Conservation (phyloP, 2,888 invertebrate species). For the Tetrapedia diversipes region DNA sequence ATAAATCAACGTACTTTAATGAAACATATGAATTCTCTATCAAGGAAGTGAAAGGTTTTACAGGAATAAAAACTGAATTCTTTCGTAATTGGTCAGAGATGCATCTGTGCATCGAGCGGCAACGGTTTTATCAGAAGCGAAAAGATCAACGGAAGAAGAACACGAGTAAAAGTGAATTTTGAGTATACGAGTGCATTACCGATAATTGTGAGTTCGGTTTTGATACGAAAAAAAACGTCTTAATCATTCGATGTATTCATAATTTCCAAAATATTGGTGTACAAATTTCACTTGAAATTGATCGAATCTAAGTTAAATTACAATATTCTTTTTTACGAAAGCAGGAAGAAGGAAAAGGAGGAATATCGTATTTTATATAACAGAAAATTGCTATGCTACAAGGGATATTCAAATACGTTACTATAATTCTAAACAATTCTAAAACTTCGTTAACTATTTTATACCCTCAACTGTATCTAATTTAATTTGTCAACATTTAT, state of each 20-base stretch:
- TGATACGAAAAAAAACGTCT: too few species aligned
- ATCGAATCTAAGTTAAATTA: too few species aligned
- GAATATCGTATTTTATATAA: too few species aligned
- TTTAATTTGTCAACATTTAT: too few species aligned
- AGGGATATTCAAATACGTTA: too few species aligned
- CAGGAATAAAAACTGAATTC: not conserved
- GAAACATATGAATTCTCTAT: not conserved
- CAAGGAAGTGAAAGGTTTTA: conserved; percentile 5
- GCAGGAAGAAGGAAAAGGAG: too few species aligned
- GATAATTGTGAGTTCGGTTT: not conserved
- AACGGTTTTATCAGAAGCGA: not conserved
- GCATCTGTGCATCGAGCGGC: conserved; percentile 2
- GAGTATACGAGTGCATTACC: not conserved
- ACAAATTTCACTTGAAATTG: not conserved
- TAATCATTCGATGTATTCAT: too few species aligned
- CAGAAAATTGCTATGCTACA: too few species aligned
- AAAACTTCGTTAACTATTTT: too few species aligned
- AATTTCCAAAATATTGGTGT: not conserved
- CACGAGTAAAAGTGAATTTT: not conserved
- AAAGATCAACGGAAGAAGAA: not conserved
- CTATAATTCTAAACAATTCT: too few species aligned
- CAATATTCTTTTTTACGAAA: too few species aligned
- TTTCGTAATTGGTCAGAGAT: conserved; percentile 1
- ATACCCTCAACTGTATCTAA: too few species aligned
- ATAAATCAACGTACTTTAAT: not conserved